Percentiles rank a stretch among this genome's conserved stretches.
These are phyloP conservation scores for Colius striatus DNA, from an alignment of 2,113 vertebrate genomes.

Conservation along the genomic window DNA sequence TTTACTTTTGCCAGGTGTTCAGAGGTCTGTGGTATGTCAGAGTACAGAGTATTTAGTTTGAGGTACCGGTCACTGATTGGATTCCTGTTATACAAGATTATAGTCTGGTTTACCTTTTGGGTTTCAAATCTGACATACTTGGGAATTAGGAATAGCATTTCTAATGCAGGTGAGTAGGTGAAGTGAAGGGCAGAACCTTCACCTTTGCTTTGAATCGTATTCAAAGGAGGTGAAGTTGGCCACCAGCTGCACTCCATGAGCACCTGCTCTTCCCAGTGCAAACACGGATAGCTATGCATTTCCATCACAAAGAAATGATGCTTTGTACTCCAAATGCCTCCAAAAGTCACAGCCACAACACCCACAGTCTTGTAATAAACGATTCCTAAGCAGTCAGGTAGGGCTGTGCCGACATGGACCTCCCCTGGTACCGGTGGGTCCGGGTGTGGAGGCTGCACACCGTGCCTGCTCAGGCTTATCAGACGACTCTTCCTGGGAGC, in stretches of 20 bases:
- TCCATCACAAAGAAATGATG: neutral
- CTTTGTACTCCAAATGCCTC: neutral
- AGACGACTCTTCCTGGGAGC: neutral
- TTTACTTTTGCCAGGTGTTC: neutral
- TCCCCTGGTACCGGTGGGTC: neutral
- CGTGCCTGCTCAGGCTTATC: neutral
- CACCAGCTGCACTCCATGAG: neutral
- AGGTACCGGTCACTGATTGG: neutral
- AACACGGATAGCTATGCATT: neutral
- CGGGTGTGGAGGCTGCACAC: fast-evolving
- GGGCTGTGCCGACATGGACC: neutral
- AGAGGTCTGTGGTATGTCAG: neutral
- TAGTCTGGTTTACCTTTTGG: neutral
- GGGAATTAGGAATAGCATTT: neutral
- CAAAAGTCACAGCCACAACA: neutral
- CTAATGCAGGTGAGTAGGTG: neutral
- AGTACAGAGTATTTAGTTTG: neutral
- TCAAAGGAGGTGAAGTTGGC: neutral
- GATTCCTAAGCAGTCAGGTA: neutral
- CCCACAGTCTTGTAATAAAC: neutral
- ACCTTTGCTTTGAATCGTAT: neutral
- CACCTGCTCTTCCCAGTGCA: neutral
- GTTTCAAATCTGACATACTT: neutral
- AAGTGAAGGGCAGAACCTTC: neutral
- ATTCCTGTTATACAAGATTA: neutral